Evolutionary conservation across 2,113 vertebrate genomes (phyloP).

Genomic region (Nannobrachium achirus): DNA sequence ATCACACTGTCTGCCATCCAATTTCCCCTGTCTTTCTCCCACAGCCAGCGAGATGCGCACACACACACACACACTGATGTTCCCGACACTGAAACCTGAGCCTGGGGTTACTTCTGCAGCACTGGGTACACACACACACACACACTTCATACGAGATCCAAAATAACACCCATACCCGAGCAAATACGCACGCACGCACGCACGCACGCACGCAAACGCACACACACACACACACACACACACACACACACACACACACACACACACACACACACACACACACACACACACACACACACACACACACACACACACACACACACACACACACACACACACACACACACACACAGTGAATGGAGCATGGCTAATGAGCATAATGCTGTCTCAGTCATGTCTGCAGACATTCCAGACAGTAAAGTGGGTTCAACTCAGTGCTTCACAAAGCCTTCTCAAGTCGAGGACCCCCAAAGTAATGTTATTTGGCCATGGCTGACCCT

Average conservation of each 20-base stretch:
- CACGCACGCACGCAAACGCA: slow-evolving; percentile 29
- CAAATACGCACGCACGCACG: background rate
- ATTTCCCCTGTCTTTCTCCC: slow-evolving; percentile 74
- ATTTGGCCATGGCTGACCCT: no score
- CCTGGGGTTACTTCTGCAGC: slow-evolving; percentile 51
- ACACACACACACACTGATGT: slow-evolving; percentile 65
- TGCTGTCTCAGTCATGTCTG: slow-evolving; percentile 67
- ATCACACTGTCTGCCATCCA: slow-evolving; percentile 73
- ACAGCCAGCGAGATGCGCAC: slow-evolving; percentile 58
- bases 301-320: slow-evolving; percentile 18
- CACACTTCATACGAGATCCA: no score
- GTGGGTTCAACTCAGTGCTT: slow-evolving; percentile 38
- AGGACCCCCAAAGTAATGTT: no score
- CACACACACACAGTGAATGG: slow-evolving; percentile 36
- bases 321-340: slow-evolving; percentile 35
- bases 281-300: background rate
- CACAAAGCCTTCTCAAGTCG: no score
- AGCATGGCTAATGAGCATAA: slow-evolving; percentile 75
- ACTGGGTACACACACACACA: slow-evolving; percentile 23
- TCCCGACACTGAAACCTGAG: slow-evolving; percentile 78
- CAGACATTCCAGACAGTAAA: slow-evolving; percentile 35
- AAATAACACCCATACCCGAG: slow-evolving; percentile 22
- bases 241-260: slow-evolving; percentile 3
- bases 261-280: background rate
- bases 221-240: slow-evolving; percentile 24